These are phyloP conservation scores for Lithosia quadra DNA, from an alignment of 2,888 invertebrate genomes.

Conservation along the genomic window DNA sequence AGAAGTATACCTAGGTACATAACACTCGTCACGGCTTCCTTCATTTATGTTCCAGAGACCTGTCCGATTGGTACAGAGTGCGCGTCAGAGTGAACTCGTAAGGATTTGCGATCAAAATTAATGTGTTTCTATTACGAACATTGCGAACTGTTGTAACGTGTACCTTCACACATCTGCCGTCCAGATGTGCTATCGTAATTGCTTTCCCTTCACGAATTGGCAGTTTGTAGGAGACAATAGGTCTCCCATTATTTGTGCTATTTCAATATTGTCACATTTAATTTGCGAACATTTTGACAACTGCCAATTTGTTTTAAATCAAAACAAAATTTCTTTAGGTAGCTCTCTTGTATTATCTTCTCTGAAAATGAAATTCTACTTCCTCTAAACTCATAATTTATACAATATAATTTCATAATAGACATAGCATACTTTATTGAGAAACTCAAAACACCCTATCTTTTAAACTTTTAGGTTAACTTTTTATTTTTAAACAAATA, in stretches of 20 bases:
- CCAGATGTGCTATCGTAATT: slow-evolving; percentile 81
- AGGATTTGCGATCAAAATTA: slow-evolving; percentile 87
- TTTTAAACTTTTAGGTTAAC: slow-evolving; percentile 29
- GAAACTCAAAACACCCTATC: slow-evolving; percentile 7
- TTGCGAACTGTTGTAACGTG: slow-evolving; percentile 84
- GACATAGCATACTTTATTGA: not conserved
- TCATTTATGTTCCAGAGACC: slow-evolving; percentile 88
- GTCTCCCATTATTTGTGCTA: slow-evolving; percentile 42
- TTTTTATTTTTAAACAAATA: slow-evolving; percentile 25
- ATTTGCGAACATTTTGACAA: slow-evolving; percentile 56
- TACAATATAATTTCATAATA: slow-evolving; percentile 14
- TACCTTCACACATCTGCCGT: slow-evolving; percentile 84
- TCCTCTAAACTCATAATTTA: slow-evolving; percentile 36
- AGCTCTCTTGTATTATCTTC: slow-evolving; percentile 73
- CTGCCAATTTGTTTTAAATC: slow-evolving; percentile 78
- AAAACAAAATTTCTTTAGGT: slow-evolving; percentile 60
- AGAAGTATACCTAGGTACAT: slow-evolving; percentile 63
- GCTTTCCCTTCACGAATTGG: slow-evolving; percentile 81
- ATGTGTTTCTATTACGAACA: slow-evolving; percentile 82
- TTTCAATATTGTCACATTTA: slow-evolving; percentile 36
- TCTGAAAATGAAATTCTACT: slow-evolving; percentile 53
- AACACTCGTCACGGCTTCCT: slow-evolving; percentile 79
- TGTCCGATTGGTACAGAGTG: slow-evolving; percentile 94
- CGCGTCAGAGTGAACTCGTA: slow-evolving; percentile 95
- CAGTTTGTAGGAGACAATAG: slow-evolving; percentile 69